These are phyloP conservation scores for Limnephilus auricula DNA, from an alignment of 2,888 invertebrate species.

Conservation along the genomic window DNA sequence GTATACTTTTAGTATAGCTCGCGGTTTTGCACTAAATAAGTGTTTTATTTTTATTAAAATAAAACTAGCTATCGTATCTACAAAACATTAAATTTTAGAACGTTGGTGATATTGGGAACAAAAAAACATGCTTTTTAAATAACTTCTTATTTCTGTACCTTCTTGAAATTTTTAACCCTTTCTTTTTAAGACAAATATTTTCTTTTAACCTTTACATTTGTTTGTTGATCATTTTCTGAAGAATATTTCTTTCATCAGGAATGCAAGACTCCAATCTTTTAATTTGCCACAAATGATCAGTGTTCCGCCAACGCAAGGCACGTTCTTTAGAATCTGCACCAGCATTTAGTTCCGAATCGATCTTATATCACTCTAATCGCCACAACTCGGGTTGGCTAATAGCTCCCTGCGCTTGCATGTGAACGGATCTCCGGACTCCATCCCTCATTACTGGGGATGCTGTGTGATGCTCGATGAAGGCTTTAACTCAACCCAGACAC, in stretches of 20 bases:
- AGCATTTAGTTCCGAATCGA: neutral
- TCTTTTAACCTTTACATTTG: too few relatives aligned
- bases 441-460: slow-evolving; percentile 9
- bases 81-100: neutral
- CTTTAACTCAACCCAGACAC: neutral
- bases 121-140: too few relatives aligned
- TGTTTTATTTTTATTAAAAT: too few relatives aligned
- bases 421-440: neutral
- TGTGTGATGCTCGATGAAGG: neutral
- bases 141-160: neutral
- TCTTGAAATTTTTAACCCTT: neutral
- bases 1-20: too few relatives aligned
- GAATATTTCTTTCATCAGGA: too few relatives aligned
- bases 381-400: neutral
- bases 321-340: neutral
- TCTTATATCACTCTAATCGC: slow-evolving; percentile 5
- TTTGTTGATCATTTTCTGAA: neutral
- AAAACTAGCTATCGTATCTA: neutral
- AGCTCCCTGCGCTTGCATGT: neutral
- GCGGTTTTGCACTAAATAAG: too few relatives aligned
- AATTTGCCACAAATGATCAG: neutral
- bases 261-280: neutral
- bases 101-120: neutral
- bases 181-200: too few relatives aligned
- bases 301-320: neutral